Evolutionary conservation across 1,140 invertebrate species (phyloP).

Genomic region (Apocrypta bakeri): DNA sequence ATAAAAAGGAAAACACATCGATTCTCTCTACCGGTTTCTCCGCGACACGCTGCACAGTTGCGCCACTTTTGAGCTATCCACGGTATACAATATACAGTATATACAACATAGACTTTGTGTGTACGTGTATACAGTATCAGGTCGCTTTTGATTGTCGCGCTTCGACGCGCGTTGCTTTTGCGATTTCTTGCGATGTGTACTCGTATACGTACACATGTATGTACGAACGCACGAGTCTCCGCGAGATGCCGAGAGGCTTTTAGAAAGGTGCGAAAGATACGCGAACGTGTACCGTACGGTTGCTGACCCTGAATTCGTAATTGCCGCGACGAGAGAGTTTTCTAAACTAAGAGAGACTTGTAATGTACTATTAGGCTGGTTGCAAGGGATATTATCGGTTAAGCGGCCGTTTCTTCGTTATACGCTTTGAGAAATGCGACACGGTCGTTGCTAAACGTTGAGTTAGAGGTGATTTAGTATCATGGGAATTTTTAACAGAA

Average conservation of each 20-base stretch:
- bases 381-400: background rate
- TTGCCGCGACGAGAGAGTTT: slow-evolving; percentile 25
- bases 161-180: background rate
- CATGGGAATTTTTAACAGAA: too few species aligned
- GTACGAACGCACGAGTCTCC: background rate
- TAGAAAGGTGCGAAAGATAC: slow-evolving; percentile 46
- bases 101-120: too few species aligned
- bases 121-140: background rate
- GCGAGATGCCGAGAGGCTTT: background rate
- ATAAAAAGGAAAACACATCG: slow-evolving; percentile 20
- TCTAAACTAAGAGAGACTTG: background rate
- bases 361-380: background rate
- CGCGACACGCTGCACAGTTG: background rate
- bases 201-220: background rate
- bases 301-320: slow-evolving; percentile 33
- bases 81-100: too few species aligned
- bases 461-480: too few species aligned
- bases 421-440: too few species aligned
- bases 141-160: slow-evolving; percentile 37
- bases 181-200: background rate
- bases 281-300: background rate
- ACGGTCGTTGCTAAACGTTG: too few species aligned
- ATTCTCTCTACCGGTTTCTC: background rate
- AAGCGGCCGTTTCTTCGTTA: too few species aligned
- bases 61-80: slow-evolving; percentile 11